These are phyloP conservation scores for Stramonita haemastoma DNA, from an alignment of 2,888 invertebrate genomes.

Conservation along the genomic window DNA sequence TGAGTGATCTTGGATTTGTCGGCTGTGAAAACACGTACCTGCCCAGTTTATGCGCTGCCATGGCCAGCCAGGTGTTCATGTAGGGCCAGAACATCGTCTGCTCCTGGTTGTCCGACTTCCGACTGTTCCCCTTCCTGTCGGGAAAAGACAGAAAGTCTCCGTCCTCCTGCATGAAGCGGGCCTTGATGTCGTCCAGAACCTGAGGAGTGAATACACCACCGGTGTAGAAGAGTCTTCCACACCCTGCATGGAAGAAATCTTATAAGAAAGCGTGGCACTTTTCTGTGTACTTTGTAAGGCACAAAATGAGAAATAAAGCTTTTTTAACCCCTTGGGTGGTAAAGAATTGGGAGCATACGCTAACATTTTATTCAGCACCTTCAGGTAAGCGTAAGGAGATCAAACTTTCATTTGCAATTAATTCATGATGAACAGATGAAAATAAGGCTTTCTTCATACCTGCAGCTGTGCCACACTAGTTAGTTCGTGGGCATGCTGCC, in stretches of 20 bases:
- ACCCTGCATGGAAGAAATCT: not conserved
- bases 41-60: constrained; percentile 55
- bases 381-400: too few species aligned
- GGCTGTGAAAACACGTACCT: constrained; percentile 18
- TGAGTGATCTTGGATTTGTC: too few species aligned
- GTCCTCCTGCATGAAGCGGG: constrained; percentile 50
- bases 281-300: too few species aligned
- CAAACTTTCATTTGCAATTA: too few species aligned
- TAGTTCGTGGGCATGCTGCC: too few species aligned
- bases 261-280: not conserved
- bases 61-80: constrained; percentile 56
- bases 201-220: constrained; percentile 8
- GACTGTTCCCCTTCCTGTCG: constrained; percentile 45
- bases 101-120: constrained; percentile 49
- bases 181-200: constrained; percentile 51
- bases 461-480: too few species aligned
- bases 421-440: too few species aligned
- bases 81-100: constrained; percentile 54
- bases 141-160: constrained; percentile 54
- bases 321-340: not conserved
- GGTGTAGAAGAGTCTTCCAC: not conserved
- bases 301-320: not conserved
- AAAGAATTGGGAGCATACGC: too few species aligned
- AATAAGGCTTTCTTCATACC: too few species aligned
- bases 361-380: too few species aligned